Conservation (phyloP, 2,113 vertebrate species). For the Martes martes region DNA sequence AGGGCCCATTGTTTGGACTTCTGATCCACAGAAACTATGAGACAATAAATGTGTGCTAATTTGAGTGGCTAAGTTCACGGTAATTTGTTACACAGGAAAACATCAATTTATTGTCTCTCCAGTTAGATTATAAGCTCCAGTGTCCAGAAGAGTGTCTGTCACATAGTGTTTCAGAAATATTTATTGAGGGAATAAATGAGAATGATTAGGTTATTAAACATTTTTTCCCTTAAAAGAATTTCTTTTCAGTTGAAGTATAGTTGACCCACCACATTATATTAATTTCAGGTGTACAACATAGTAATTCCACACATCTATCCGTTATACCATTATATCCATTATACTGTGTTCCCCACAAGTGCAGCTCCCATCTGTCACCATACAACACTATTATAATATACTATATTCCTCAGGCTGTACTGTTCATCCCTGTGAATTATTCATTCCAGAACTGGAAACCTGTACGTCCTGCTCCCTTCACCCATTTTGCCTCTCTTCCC, state of each 20-base stretch:
- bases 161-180: not conserved
- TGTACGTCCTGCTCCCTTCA: not conserved
- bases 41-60: not conserved
- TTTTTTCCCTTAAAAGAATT: not conserved
- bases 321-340: not conserved
- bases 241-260: not conserved
- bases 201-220: not conserved
- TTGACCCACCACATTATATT: not conserved
- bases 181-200: not conserved
- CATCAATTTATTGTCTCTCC: not conserved
- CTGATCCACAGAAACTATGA: not conserved
- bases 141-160: not conserved
- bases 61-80: not conserved
- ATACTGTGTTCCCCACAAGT: not conserved
- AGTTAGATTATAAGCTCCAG: not conserved
- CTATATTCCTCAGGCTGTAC: not conserved
- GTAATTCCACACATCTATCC: not conserved
- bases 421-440: not conserved
- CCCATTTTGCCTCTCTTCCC: not conserved
- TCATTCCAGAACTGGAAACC: not conserved
- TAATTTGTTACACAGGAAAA: not conserved
- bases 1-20: not conserved
- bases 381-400: not conserved
- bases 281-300: not conserved
- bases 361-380: not conserved